Percentiles rank a stretch among this genome's conserved stretches.
Conservation (phyloP, 1,140 invertebrate species). For the Heliconius hermathena region DNA sequence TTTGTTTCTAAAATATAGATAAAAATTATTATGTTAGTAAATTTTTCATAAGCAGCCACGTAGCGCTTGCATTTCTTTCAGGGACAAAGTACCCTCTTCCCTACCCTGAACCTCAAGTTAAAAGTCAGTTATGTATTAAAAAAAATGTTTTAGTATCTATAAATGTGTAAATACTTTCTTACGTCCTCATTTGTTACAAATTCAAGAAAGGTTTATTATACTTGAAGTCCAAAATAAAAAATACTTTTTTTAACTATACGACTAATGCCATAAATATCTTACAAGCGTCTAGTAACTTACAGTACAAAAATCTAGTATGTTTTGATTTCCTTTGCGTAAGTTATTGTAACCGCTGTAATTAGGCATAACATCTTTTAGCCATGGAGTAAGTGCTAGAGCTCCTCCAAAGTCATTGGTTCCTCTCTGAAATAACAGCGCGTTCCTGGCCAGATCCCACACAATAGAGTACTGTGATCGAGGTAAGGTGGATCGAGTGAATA, state of each 20-base stretch:
- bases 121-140: neutral
- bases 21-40: too few relatives aligned
- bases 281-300: slow-evolving; percentile 54
- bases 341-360: slow-evolving; percentile 81
- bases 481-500: slow-evolving; percentile 70
- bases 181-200: too few relatives aligned
- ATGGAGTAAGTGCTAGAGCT: slow-evolving; percentile 83
- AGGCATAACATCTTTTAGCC: slow-evolving; percentile 83
- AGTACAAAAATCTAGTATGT: slow-evolving; percentile 72
- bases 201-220: too few relatives aligned
- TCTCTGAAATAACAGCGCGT: slow-evolving; percentile 78
- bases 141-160: too few relatives aligned
- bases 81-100: too few relatives aligned
- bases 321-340: slow-evolving; percentile 70
- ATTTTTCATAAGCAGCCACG: too few relatives aligned
- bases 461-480: slow-evolving; percentile 70
- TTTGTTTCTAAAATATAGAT: slow-evolving; percentile 59
- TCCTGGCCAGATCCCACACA: slow-evolving; percentile 61
- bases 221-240: too few relatives aligned
- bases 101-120: too few relatives aligned
- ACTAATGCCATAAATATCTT: neutral
- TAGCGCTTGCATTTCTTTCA: too few relatives aligned
- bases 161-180: too few relatives aligned
- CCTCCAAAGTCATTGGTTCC: slow-evolving; percentile 82
- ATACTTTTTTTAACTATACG: too few relatives aligned